A percentile compares a stretch with the other conserved stretches of the same genome.
Evolutionary conservation across 23 tunicate genomes (phyloP).

Genomic region (Aplidium turbinatum): DNA sequence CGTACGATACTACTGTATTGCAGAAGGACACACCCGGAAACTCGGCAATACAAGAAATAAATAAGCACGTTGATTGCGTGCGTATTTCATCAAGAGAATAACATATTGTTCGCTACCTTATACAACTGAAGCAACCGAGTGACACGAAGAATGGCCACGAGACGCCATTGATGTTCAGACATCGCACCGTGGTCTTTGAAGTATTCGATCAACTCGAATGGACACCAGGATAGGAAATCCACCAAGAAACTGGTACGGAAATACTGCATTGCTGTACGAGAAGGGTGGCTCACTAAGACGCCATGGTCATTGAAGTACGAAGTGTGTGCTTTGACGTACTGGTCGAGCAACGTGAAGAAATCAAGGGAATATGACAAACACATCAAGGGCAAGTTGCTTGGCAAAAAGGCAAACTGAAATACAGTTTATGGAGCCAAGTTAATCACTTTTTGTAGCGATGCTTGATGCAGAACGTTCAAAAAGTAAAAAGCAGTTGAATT

Average conservation of each 20-base stretch:
- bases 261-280: slow-evolving; percentile 61
- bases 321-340: slow-evolving; percentile 73
- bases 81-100: too few relatives aligned
- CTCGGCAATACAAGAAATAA: too few relatives aligned
- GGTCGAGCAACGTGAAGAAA: slow-evolving; percentile 52
- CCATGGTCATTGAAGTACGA: slow-evolving; percentile 49
- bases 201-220: slow-evolving; percentile 59
- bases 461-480: too few relatives aligned
- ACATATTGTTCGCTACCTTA: slow-evolving; percentile 77
- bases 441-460: too few relatives aligned
- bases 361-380: slow-evolving; percentile 69
- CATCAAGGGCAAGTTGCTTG: slow-evolving; percentile 43
- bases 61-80: too few relatives aligned
- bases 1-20: too few relatives aligned
- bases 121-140: slow-evolving; percentile 45
- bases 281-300: slow-evolving; percentile 66
- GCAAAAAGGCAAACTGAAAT: slow-evolving; percentile 70
- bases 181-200: slow-evolving; percentile 19
- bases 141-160: slow-evolving; percentile 65
- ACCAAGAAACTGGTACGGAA: slow-evolving; percentile 60
- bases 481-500: too few relatives aligned
- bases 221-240: slow-evolving; percentile 88
- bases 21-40: too few relatives aligned
- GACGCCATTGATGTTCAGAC: slow-evolving; percentile 66
- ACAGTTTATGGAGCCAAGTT: too few relatives aligned